Conservation (phyloP, 2,113 vertebrate species). For the Corynorhinus townsendii region DNA sequence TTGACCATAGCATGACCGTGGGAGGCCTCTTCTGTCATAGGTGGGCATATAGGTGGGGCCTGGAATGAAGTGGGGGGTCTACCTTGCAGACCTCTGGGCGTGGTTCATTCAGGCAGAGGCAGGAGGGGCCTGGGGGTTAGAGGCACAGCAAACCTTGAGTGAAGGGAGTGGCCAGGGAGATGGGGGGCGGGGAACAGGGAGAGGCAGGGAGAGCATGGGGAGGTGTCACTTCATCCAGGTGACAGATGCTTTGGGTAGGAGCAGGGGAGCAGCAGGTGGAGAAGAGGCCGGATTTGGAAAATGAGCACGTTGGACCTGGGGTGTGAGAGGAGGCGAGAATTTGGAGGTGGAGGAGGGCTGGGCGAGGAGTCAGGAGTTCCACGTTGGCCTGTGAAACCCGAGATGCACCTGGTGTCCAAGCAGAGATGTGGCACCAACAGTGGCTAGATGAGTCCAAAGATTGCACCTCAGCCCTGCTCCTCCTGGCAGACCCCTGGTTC, state of each 20-base stretch:
- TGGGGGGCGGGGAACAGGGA: not conserved
- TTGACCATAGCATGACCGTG: not conserved
- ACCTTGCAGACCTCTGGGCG: not conserved
- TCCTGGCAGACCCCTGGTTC: not conserved
- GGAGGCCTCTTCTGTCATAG: not conserved
- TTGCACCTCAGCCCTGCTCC: accelerated
- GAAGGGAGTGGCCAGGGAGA: not conserved
- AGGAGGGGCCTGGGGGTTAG: not conserved
- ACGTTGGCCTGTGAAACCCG: not conserved
- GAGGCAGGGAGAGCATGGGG: not conserved
- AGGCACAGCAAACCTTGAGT: not conserved
- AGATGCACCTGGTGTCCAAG: accelerated
- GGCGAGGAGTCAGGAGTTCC: not conserved
- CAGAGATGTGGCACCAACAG: not conserved
- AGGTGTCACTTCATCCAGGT: not conserved
- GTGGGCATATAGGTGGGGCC: not conserved
- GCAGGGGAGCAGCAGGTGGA: not conserved
- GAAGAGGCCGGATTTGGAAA: not conserved
- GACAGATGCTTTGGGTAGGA: not conserved
- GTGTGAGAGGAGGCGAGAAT: not conserved
- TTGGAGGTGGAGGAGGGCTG: not conserved
- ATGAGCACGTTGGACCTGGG: not conserved
- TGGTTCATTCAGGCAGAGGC: not conserved
- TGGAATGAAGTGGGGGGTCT: not conserved
- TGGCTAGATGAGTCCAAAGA: not conserved